A percentile compares a stretch with the other conserved stretches of the same genome.
phyloP scores from a whole-genome alignment of 2,797 vertebrate species.

The Lagorchestes hirsutus region DNA sequence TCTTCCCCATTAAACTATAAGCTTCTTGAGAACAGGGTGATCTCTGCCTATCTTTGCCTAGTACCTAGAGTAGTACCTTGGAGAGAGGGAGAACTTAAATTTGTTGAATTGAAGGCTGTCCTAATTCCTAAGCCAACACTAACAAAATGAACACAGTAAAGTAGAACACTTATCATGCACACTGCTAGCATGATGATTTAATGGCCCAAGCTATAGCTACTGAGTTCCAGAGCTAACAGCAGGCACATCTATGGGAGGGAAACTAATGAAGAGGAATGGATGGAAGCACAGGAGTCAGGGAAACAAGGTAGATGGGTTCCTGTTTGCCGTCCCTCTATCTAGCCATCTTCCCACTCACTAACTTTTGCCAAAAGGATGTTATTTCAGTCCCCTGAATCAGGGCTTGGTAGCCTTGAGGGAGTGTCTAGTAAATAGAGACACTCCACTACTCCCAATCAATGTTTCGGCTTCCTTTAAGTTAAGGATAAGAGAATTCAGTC shows the following conservation, averaged over 20 bases:
- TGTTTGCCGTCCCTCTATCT: not conserved
- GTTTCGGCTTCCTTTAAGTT: not conserved
- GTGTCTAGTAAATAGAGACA: not conserved
- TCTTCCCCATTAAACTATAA: not conserved
- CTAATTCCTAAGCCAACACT: not conserved
- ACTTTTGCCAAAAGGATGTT: not conserved
- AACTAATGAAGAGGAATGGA: not conserved
- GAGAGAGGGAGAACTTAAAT: not conserved
- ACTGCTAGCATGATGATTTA: not conserved
- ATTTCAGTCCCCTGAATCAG: not conserved
- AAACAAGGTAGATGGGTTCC: not conserved
- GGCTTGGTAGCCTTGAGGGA: not conserved
- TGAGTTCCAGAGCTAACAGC: not conserved
- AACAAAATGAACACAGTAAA: not conserved
- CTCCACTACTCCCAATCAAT: not conserved
- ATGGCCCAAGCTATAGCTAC: not conserved
- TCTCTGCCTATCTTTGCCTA: not conserved
- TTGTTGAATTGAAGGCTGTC: not conserved
- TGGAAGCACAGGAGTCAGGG: not conserved
- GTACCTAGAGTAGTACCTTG: not conserved
- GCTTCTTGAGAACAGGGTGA: not conserved
- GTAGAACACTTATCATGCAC: not conserved
- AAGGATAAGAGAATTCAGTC: not conserved
- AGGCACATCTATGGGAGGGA: not conserved
- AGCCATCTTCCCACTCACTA: not conserved